phyloP scores from a whole-genome alignment of 2,888 invertebrate genomes.

The Nephrotoma flavescens region DNA sequence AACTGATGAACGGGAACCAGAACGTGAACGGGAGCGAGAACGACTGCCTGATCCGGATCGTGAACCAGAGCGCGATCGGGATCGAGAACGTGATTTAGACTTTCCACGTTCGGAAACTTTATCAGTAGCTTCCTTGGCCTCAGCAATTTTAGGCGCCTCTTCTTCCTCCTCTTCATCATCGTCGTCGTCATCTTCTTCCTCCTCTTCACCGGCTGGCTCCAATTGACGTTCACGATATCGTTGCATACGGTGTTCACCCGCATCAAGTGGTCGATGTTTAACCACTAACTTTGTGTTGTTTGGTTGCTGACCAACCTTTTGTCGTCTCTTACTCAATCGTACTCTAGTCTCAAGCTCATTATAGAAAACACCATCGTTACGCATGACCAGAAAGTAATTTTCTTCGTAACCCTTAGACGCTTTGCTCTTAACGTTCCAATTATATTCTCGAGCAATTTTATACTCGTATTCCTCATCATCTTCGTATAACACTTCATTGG shows the following conservation, averaged over 20 bases:
- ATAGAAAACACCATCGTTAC: constrained; percentile 83
- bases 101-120: not conserved
- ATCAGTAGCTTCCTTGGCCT: not conserved
- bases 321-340: constrained; percentile 80
- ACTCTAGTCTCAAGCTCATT: constrained; percentile 93
- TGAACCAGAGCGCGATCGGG: constrained; percentile 12
- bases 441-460: constrained; percentile 94
- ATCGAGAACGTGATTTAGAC: constrained; percentile 17
- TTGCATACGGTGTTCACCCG: constrained; percentile 74
- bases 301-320: constrained; percentile 50
- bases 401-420: constrained; percentile 90
- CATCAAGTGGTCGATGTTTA: constrained; percentile 74
- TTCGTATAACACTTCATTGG: constrained; percentile 60
- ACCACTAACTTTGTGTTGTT: constrained; percentile 54
- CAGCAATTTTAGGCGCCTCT: constrained; percentile 6
- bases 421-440: constrained; percentile 99
- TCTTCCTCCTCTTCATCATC: constrained; percentile 38
- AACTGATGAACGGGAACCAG: constrained; percentile 15
- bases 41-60: constrained; percentile 31
- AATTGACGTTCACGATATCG: constrained; percentile 73
- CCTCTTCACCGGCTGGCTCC: constrained; percentile 64
- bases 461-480: constrained; percentile 93
- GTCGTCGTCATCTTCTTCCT: constrained; percentile 51
- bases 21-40: constrained; percentile 29
- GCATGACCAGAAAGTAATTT: constrained; percentile 89